These are phyloP conservation scores for Tamandua tetradactyla DNA, from an alignment of 2,797 vertebrate species.

Conservation along the genomic window DNA sequence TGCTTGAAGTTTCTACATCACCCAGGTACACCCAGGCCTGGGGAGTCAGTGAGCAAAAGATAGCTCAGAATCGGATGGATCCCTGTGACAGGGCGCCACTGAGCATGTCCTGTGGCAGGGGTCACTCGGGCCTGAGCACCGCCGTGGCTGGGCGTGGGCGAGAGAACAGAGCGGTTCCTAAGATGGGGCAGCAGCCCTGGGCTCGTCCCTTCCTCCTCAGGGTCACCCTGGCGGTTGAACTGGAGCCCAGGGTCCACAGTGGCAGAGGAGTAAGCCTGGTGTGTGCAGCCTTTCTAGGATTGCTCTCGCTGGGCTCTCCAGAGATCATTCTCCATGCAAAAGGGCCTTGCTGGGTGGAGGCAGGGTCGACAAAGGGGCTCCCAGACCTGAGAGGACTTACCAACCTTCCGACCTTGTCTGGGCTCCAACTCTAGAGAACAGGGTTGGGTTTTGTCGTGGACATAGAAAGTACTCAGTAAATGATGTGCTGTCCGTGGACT, in stretches of 20 bases:
- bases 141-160: too few species aligned
- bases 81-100: too few species aligned
- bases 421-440: fast-evolving
- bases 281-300: background rate
- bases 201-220: too few species aligned
- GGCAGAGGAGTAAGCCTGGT: background rate
- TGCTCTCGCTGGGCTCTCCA: background rate
- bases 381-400: background rate
- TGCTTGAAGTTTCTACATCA: fast-evolving
- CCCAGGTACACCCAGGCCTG: background rate
- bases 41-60: too few species aligned
- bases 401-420: background rate
- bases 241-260: background rate
- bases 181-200: too few species aligned
- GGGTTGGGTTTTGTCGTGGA: background rate
- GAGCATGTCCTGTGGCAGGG: background rate
- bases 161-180: too few species aligned
- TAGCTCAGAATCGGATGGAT: too few species aligned
- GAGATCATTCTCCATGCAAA: background rate
- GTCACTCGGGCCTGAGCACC: too few species aligned
- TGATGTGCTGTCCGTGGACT: background rate
- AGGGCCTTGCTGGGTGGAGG: too few species aligned
- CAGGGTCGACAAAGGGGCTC: background rate
- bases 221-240: too few species aligned
- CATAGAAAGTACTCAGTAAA: background rate